These are phyloP conservation scores for Lates calcarifer DNA, from an alignment of 2,113 vertebrate genomes.

Conservation along the genomic window DNA sequence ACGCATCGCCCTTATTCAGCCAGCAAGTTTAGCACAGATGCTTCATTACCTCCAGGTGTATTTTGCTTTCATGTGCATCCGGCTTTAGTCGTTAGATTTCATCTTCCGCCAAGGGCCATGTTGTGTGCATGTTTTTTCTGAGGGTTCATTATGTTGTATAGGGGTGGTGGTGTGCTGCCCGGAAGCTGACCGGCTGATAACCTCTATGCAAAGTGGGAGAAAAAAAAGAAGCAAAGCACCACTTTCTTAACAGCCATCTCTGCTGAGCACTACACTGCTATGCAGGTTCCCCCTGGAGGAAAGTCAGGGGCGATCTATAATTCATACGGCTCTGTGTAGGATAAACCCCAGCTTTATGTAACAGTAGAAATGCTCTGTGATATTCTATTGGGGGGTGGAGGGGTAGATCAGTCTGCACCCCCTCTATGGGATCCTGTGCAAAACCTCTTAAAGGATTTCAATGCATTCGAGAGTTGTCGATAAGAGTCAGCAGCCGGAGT, in stretches of 20 bases:
- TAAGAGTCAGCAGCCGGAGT: conserved; percentile 22
- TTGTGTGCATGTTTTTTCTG: conserved; percentile 35
- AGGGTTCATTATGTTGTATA: conserved; percentile 46
- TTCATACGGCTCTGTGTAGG: conserved; percentile 41
- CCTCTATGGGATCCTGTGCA: not conserved
- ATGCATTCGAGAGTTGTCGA: conserved; percentile 27
- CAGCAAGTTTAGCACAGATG: conserved; percentile 18
- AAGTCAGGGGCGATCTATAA: conserved; percentile 52
- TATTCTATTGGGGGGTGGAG: conserved; percentile 25
- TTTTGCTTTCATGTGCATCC: conserved; percentile 53
- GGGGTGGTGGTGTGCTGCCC: conserved; percentile 15
- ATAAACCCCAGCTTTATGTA: conserved; percentile 60
- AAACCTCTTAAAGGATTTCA: conserved; percentile 33
- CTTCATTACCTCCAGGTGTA: conserved; percentile 63
- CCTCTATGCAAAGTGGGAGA: conserved; percentile 6
- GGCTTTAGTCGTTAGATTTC: conserved; percentile 2
- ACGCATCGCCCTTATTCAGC: conserved; percentile 46
- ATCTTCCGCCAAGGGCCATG: conserved; percentile 34
- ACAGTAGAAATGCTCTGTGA: conserved; percentile 27
- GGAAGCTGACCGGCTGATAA: conserved; percentile 48
- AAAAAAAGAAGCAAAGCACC: not conserved
- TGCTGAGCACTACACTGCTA: not conserved
- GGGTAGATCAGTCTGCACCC: conserved; percentile 12
- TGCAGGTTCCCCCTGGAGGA: conserved; percentile 14
- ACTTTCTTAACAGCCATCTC: not conserved